Base-by-base conservation (phyloP, 2,888 invertebrate genomes). In the Lingula anatina region DNA sequence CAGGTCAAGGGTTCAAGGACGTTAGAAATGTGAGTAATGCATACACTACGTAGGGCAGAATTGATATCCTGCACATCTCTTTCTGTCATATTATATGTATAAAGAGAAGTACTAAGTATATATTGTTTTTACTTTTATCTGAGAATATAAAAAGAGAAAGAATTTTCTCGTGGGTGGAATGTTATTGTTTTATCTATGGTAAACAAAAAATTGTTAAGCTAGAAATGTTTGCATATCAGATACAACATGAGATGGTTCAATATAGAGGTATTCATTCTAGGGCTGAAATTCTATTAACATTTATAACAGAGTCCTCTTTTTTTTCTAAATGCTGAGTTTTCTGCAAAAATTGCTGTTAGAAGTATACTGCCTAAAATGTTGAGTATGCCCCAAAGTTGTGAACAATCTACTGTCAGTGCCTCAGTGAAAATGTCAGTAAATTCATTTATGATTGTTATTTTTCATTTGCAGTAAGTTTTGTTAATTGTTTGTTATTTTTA, bases 1-100 rank as follows among this genome's bases (percentile, higher is more conserved):
- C 55, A 20, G 55, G 55, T 4, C 39, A 44, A 21, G 58, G 58
- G n/a, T 60, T 60, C 36, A 24, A 40, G 2, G 44, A 45, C 20
- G 27, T 28, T 7, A 36, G 44, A 44, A 45, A 45, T 21, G 59
- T 59, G 49, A 42, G 53, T 52, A 5, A 38, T 38, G 7, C 5
- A 20, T n/a, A n/a, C n/a, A n/a, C n/a, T n/a, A n/a, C n/a, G n/a
- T n/a, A n/a, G n/a, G n/a, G n/a, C n/a, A n/a, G n/a, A n/a, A n/a
- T n/a, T n/a, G n/a, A n/a, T n/a, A n/a, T n/a, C n/a, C n/a, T n/a
- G n/a, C n/a, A n/a, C n/a, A n/a, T n/a, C n/a, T n/a, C n/a, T n/a
- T n/a, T n/a, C n/a, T n/a, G n/a, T n/a, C n/a, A n/a, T n/a, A n/a
- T n/a, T n/a, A n/a, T n/a, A n/a, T n/a, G n/a, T n/a, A n/a, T n/a